These are phyloP conservation scores for Xiphophorus hellerii DNA, from an alignment of 2,113 vertebrate species.

Conservation along the genomic window DNA sequence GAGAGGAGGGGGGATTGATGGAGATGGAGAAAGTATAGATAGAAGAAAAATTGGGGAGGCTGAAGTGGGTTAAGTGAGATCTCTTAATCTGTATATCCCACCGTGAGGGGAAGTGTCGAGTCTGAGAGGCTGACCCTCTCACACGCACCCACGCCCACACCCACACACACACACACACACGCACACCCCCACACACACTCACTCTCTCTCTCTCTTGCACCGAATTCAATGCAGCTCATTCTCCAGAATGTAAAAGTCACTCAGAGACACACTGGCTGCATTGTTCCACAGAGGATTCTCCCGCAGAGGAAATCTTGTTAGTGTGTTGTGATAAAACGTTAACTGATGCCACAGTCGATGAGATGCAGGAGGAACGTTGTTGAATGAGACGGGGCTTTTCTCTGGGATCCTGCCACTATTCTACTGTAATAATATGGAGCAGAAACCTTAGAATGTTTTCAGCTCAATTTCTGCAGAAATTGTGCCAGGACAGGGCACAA, in stretches of 20 bases:
- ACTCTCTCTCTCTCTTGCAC: background rate
- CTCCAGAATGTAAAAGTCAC: conserved; percentile 24
- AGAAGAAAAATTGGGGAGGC: conserved; percentile 36
- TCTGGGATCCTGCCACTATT: background rate
- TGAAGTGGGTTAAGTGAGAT: conserved; percentile 73
- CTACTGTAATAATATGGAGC: conserved; percentile 9
- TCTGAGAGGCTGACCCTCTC: conserved; percentile 44
- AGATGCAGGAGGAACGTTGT: conserved; percentile 5
- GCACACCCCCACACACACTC: conserved; percentile 11
- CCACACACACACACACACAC: conserved; percentile 23
- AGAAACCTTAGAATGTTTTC: conserved; percentile 1
- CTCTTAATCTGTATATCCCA: conserved; percentile 76
- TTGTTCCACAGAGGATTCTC: conserved; percentile 37
- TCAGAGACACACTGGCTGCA: conserved; percentile 33
- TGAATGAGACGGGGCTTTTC: conserved; percentile 7
- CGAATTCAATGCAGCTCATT: conserved; percentile 38
- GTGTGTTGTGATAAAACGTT: conserved; percentile 33
- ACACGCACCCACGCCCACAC: conserved; percentile 34
- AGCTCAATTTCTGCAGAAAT: too few relatives aligned
- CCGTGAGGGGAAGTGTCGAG: conserved; percentile 62
- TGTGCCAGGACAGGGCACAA: too few relatives aligned
- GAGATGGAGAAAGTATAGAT: conserved; percentile 60
- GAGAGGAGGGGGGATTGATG: conserved; percentile 16
- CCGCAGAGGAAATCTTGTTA: conserved; percentile 16
- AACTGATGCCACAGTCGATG: conserved; percentile 11